Evolutionary conservation across 2,797 vertebrate genomes (phyloP), one percentile per base, ranked within the genome.

Genomic region (Microctenopoma stevenorrisi): DNA sequence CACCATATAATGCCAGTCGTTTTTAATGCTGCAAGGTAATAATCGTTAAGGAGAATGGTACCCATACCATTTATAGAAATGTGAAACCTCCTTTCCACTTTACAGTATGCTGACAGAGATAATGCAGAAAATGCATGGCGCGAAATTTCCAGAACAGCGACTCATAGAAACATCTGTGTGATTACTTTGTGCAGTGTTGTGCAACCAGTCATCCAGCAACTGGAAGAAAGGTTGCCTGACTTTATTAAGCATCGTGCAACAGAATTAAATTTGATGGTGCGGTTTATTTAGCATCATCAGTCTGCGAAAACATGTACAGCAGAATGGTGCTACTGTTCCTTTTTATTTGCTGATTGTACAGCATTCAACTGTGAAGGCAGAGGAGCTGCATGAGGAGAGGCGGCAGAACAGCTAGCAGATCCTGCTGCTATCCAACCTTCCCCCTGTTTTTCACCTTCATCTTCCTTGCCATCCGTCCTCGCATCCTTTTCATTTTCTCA

Each of bases 261-360:
- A 64, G 18, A 76, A 64, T 82, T 42, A 74, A 52, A 82, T 83
- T 79, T 75, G 51, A 79, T 67, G 44, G 40, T 68, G 40, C 26
- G 40, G 56, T 78, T 79, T 64, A 68, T 80, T 78, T 43, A 68
- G 62, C 44, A 49, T 65, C 70, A 60, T 68, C 57, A 63, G 64
- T 61, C 56, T 35, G 22, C 76, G 67, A 71, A 74, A 82, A 78
- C 52, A 56, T 64, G 64, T 46, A 3, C 66, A 77, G n/a, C 42
- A 48, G 72, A 81, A 62, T 13, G 15, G 65, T 48, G 28, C 54
- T 58, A 37, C 64, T 42, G 52, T 68, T 74, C 2, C 48, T 69
- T 73, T 81, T 75, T 64, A 64, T 76, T 73, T 78, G 22, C 47
- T 63, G 54, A 69, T 64, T 66, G 64, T 47, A 55, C 59, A 61